Evolutionary conservation across 2,888 invertebrate species (phyloP).

Genomic region (Synanthedon formicaeformis): DNA sequence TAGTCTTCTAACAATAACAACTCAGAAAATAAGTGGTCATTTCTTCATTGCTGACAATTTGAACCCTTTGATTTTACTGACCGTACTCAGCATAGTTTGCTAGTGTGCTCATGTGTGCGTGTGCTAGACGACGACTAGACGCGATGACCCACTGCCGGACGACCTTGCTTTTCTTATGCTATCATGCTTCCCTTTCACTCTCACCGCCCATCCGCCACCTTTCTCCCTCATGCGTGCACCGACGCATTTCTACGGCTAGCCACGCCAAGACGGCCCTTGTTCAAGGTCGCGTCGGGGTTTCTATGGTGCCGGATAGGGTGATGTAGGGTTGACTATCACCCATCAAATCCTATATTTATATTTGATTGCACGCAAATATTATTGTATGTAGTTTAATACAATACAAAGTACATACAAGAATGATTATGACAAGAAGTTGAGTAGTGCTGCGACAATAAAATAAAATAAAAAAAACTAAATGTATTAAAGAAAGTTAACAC

Average conservation of each 20-base stretch:
- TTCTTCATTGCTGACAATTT: neutral
- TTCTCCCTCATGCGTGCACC: slow-evolving; percentile 33
- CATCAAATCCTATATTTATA: too few relatives aligned
- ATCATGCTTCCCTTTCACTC: slow-evolving; percentile 40
- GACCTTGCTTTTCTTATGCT: slow-evolving; percentile 68
- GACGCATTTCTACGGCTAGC: slow-evolving; percentile 43
- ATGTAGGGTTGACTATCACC: neutral
- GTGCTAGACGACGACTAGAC: slow-evolving; percentile 67
- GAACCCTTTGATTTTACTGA: slow-evolving; percentile 16
- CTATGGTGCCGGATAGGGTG: neutral
- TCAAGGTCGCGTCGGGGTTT: slow-evolving; percentile 26
- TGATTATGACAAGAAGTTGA: too few relatives aligned
- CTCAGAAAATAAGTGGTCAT: too few relatives aligned
- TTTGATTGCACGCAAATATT: too few relatives aligned
- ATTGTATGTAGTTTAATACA: too few relatives aligned
- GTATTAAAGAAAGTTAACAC: too few relatives aligned
- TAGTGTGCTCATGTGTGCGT: slow-evolving; percentile 48
- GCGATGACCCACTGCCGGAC: slow-evolving; percentile 62
- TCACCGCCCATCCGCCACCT: slow-evolving; percentile 10
- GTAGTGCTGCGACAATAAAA: too few relatives aligned
- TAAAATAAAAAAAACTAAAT: too few relatives aligned
- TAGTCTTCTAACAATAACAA: neutral
- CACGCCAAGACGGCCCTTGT: slow-evolving; percentile 41
- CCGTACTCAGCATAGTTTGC: slow-evolving; percentile 20
- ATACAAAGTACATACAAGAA: too few relatives aligned